Evolutionary conservation across 2,113 vertebrate species (phyloP).

Genomic region (Formicarius rufipectus): DNA sequence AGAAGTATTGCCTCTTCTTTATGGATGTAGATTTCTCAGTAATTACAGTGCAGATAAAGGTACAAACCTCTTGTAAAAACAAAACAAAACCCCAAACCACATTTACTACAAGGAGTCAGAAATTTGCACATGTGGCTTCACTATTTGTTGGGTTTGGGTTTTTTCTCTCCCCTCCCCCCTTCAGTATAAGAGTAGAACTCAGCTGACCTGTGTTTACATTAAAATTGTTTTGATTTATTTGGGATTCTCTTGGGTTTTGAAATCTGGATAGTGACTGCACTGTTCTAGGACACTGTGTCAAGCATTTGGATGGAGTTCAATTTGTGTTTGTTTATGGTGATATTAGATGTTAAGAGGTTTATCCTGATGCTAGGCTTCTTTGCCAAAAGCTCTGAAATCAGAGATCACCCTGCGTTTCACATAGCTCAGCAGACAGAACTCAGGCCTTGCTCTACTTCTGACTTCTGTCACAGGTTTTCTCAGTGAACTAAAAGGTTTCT

Average conservation of each 20-base stretch:
- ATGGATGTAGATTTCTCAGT: not conserved
- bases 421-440: not conserved
- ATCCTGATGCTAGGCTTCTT: not conserved
- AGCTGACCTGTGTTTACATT: not conserved
- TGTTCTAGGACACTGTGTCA: not conserved
- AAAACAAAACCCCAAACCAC: not conserved
- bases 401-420: not conserved
- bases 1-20: not conserved
- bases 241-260: not conserved
- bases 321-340: not conserved
- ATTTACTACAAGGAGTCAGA: not conserved
- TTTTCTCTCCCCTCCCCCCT: not conserved
- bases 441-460: not conserved
- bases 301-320: not conserved
- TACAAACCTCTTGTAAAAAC: not conserved
- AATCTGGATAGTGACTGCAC: not conserved
- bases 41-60: not conserved
- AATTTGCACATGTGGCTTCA: not conserved
- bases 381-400: not conserved
- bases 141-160: not conserved
- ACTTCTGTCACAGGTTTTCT: not conserved
- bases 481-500: not conserved
- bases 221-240: not conserved
- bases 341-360: constrained; percentile 23
- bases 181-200: not conserved